Base-by-base conservation (phyloP, 2,888 invertebrate genomes). In the Amphimallon solstitiale region DNA sequence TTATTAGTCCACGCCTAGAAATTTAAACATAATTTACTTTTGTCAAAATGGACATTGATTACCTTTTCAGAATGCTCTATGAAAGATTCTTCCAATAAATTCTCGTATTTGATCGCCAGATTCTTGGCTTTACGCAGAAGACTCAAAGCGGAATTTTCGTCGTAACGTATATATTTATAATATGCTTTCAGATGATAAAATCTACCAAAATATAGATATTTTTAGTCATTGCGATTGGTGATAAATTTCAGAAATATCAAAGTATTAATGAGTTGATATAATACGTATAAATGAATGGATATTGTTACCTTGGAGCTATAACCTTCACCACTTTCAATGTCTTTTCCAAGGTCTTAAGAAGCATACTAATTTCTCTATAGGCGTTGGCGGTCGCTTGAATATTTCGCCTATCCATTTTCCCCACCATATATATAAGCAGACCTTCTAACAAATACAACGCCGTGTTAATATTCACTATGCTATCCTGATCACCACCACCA, bases 361-460 rank as follows among this genome's bases (percentile, higher is more conserved):
- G 68, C 0, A 67, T 45, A 43, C 75, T 71, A 46, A 83, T 80
- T 45, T 79, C 75, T 0, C 56, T 51, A n/a, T 77, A 70, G 19
- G 80, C 76, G 14, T 69, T 65, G 1, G 70, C 63, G 34, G 80
- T 70, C 1, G 72, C 74, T 12, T 69, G 60, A 1, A 78, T 65
- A 64, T 79, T 79, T 29, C 77, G 77, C 40, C 70, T 75, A 64
- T 80, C 79, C 72, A 78, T 76, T 72, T 78, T 77, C 38, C 68
- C 77, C 73, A 87, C 87, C 54, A 88, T 80, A 48, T 78, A 81
- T 63, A 88, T 83, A 1, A 88, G 76, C 14, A 87, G 77, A 0
- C 87, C 87, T 76, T 89, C 89, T 1, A 87, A 77, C 48, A 85
- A 77, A 70, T 86, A 84, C n/a, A 86, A 75, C 0, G 82, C 75